These are phyloP conservation scores for Melanostigma gelatinosum DNA, from an alignment of 2,113 vertebrate genomes.

Conservation along the genomic window DNA sequence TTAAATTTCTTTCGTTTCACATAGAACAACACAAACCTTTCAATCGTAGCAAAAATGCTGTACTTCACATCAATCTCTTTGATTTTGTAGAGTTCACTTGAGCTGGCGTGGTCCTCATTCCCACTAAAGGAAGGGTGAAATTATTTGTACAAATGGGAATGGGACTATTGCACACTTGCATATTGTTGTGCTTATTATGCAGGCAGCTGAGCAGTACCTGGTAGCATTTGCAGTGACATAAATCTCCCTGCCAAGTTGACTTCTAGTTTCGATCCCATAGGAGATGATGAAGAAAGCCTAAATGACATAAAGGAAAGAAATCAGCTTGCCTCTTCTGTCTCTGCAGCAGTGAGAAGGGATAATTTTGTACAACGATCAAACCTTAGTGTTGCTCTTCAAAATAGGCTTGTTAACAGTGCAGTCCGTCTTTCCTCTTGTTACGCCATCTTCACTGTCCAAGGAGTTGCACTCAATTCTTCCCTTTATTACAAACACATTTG, in stretches of 20 bases:
- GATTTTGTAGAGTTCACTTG: slow-evolving; percentile 45
- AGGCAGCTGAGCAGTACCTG: slow-evolving; percentile 68
- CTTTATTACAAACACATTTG: slow-evolving; percentile 46
- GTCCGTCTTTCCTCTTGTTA: slow-evolving; percentile 52
- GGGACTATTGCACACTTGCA: background rate
- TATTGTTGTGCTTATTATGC: background rate
- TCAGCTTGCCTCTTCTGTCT: background rate
- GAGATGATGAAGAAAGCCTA: slow-evolving; percentile 76
- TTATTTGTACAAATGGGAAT: background rate
- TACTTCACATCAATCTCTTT: slow-evolving; percentile 77
- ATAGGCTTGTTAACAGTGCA: slow-evolving; percentile 85
- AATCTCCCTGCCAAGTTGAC: slow-evolving; percentile 53
- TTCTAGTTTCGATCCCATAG: slow-evolving; percentile 72
- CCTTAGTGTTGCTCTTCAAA: slow-evolving; percentile 76
- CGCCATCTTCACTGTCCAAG: slow-evolving; percentile 52
- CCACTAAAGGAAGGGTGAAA: slow-evolving; percentile 65
- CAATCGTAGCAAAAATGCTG: slow-evolving; percentile 75
- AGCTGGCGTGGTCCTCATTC: slow-evolving; percentile 48
- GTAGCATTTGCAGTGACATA: slow-evolving; percentile 68
- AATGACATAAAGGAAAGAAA: background rate
- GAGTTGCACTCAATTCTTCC: slow-evolving; percentile 81
- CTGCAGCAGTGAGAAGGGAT: background rate
- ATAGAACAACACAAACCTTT: slow-evolving; percentile 69
- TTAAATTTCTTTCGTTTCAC: background rate
- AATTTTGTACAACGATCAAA: slow-evolving; percentile 41